Evolutionary conservation across 1,140 invertebrate genomes (phyloP), one percentile per base, ranked within the genome.

Genomic region (Lucilia sericata): DNA sequence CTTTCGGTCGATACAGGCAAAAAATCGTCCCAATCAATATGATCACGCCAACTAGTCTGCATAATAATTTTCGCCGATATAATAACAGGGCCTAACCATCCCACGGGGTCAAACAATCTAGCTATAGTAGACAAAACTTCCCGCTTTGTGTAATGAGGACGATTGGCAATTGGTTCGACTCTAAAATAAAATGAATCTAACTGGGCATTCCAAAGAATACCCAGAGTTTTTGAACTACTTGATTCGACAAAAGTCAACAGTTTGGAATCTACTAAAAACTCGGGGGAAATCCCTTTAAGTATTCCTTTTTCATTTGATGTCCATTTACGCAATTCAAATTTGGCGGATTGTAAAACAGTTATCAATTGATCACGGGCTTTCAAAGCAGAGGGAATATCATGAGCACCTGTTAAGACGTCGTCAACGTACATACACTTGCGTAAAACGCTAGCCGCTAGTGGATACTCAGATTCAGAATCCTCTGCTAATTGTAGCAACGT

Each of bases 261-360:
- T 7, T 55, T 25, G 21, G 42, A 25, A 12, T 13, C 19, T 21
- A 36, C 36, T n/a, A 25, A 81, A 25, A 21, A 10, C 4, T 55
- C 55, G 25, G 47, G 47, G 13, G 49, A 10, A 25, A 55, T 25
- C 10, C 21, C 30, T 30, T 82, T 7, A 55, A 55, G 21, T 25
- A 21, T 25, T 25, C 55, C 5, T 8, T 8, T 42, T 82, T 55
- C 7, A 47, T 83, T 19, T 10, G 34, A 83, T 12, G 70, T 83
- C n/a, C 65, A 83, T 74, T 83, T 83, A 17, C 60, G 49, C 19
- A 82, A 70, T 12, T 34, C 14, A 36, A 74, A 82, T 70, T 25
- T 25, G 13, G 10, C 55, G 12, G 21, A 21, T n/a, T 25, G 17
- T 7, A 82, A 65, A 14, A 14, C 13, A 17, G 12, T n/a, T 34